Evolutionary conservation across 2,797 vertebrate species (phyloP).

Genomic region (Linurgus olivaceus): DNA sequence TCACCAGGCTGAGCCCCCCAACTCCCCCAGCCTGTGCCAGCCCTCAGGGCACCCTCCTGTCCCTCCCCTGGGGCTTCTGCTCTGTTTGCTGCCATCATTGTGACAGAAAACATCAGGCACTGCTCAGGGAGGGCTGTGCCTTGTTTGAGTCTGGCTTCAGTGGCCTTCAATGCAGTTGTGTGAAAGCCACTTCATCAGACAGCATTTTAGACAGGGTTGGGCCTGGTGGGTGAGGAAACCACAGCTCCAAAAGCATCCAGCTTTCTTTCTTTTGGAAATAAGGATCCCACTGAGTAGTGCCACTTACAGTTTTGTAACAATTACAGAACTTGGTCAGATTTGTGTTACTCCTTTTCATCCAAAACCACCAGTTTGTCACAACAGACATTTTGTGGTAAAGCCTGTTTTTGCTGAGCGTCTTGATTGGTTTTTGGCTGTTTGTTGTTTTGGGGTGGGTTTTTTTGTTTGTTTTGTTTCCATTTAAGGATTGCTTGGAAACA

Average conservation of each 20-base stretch:
- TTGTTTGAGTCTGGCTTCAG: background rate
- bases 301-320: background rate
- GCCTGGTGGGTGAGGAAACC: background rate
- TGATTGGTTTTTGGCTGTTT: background rate
- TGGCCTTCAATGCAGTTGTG: background rate
- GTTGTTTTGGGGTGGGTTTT: rapidly evolving
- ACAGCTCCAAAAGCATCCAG: background rate
- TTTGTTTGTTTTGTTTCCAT: background rate
- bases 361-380: background rate
- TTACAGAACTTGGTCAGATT: background rate
- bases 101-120: background rate
- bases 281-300: background rate
- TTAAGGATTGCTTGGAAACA: background rate
- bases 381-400: background rate
- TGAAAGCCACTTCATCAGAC: rapidly evolving
- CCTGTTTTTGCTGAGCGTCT: background rate
- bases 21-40: background rate
- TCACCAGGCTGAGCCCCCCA: background rate
- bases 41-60: too few species aligned
- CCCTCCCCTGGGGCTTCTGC: background rate
- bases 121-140: background rate
- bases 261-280: background rate
- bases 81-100: background rate
- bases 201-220: background rate
- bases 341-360: background rate